These are phyloP conservation scores for Protobothrops mucrosquamatus DNA, from an alignment of 2,113 vertebrate species.

Conservation along the genomic window DNA sequence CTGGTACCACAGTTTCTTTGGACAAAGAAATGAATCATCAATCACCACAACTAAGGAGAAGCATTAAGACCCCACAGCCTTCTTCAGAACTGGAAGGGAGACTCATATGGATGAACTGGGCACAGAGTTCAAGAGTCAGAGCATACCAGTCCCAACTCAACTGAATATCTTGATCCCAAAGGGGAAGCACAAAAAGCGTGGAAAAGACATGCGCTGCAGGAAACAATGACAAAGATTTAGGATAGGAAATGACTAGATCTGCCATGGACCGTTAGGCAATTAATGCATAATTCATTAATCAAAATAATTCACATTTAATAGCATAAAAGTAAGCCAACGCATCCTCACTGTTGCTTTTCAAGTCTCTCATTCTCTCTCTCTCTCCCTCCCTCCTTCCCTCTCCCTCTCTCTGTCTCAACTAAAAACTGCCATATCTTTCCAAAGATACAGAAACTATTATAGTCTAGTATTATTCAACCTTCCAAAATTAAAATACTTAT, in stretches of 20 bases:
- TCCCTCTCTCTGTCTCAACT: neutral
- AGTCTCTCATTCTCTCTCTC: neutral
- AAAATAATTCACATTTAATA: neutral
- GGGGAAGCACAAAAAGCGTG: neutral
- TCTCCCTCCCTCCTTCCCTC: too few species aligned
- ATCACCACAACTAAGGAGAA: conserved; percentile 43
- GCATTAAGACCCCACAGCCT: conserved; percentile 30
- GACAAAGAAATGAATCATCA: conserved; percentile 32
- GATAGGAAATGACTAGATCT: neutral
- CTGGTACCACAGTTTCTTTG: conserved; percentile 54
- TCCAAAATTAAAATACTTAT: neutral
- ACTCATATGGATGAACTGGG: conserved; percentile 56
- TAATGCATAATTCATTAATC: neutral
- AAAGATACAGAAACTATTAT: neutral
- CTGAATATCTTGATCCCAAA: neutral
- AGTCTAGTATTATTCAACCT: neutral
- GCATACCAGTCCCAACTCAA: too few species aligned
- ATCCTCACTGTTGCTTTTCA: neutral
- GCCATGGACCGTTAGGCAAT: neutral
- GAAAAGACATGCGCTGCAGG: neutral
- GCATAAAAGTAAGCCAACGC: neutral
- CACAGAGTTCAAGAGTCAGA: conserved; percentile 1
- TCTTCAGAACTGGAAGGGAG: conserved; percentile 36
- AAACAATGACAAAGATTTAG: neutral
- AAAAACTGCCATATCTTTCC: neutral